Percentiles rank a stretch among this genome's conserved stretches.
Evolutionary conservation across 23 tunicate species (phyloP).

Genomic region (Phallusia fumigata): DNA sequence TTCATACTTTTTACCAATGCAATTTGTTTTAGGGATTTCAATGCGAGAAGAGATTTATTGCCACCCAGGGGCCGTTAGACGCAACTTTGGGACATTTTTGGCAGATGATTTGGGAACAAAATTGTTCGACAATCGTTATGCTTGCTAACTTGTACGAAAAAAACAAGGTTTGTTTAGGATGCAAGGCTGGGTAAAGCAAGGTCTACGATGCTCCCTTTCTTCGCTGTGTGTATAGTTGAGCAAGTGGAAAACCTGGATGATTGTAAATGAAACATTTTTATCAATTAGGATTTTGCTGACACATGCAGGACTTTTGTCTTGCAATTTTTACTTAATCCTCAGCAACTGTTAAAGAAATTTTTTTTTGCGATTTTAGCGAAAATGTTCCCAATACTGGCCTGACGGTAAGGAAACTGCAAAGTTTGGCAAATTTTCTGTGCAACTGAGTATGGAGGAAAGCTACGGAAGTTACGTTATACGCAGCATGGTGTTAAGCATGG

Average conservation of each 20-base stretch:
- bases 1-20: no score
- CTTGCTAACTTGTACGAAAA: neutral
- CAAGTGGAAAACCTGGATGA: no score
- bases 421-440: neutral
- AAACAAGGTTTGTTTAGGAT: neutral
- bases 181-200: no score
- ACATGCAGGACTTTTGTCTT: no score
- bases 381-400: constrained; percentile 12
- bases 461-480: constrained; percentile 17
- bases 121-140: neutral
- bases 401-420: neutral
- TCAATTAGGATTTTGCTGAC: no score
- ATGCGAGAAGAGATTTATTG: neutral
- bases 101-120: constrained; percentile 11
- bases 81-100: neutral
- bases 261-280: no score
- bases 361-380: neutral
- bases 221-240: no score
- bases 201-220: no score
- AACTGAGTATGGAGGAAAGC: neutral
- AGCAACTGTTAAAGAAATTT: no score
- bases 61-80: neutral
- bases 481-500: neutral
- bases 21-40: neutral
- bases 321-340: no score